Evolutionary conservation across 2,797 vertebrate genomes (phyloP), one percentile per base, ranked within the genome.

Genomic region (Chiropotes sagulatus): DNA sequence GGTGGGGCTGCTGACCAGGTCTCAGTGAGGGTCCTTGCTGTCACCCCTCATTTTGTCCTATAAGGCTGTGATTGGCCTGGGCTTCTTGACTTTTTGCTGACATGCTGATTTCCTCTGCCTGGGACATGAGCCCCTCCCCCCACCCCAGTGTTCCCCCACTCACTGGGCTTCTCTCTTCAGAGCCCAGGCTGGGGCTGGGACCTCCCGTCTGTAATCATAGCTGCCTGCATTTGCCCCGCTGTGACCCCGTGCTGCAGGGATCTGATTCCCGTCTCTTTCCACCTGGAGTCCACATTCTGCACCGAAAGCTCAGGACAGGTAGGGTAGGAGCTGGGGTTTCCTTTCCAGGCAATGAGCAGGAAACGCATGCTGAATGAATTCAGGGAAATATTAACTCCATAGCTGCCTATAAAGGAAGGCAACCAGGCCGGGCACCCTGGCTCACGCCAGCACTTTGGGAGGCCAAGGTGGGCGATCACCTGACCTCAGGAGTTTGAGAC

Each of bases 381-480:
- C 15, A 14, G 12, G n/a, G 7, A 79, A n/a, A 13, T 8, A 2
- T 22, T 19, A 44, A 13, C 17, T 39, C 79, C 46, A 1, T 28
- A 5, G 0, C 54, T 61, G 10, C 41, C 88, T 11, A 5, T 13
- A 24, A 33, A 54, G 39, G 12, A 2, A 7, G 46, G 2, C 2
- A 8, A 33, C 24, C 17, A 1, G 30, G 2, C 33, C 0, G 0
- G 46, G 1, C 6, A 4, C 15, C 30, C 14, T 33, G 61, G 61
- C 14, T 64, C 15, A 64, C 3, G 3, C 30, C 61, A 64, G 61
- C 14, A 17, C 14, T 64, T 64, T 33, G 30, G 14, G 30, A 67
- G 30, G 30, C 61, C 3, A 7, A 67, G 61, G 33, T 33, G 15
- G 30, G 7, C 7, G 7, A 67, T 67, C 30, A 33, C 15, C 61